These are phyloP conservation scores for Limosa lapponica DNA, from an alignment of 2,797 vertebrate species.

Conservation along the genomic window DNA sequence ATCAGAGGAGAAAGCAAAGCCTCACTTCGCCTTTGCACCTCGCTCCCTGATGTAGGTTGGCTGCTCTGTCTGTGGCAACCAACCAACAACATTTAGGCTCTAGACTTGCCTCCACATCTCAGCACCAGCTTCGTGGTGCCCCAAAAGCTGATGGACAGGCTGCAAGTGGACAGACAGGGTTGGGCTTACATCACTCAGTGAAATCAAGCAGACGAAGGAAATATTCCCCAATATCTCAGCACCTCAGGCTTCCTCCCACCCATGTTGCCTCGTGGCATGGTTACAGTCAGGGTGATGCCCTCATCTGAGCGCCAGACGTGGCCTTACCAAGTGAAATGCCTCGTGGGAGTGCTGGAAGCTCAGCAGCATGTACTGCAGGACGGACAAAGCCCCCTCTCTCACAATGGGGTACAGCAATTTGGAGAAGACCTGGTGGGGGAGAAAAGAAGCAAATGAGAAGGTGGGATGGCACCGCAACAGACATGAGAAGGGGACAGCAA, in stretches of 20 bases:
- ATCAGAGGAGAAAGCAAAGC: not conserved
- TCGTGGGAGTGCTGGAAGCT: constrained; percentile 87
- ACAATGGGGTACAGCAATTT: constrained; percentile 83
- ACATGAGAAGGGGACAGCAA: not conserved
- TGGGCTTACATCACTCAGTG: not conserved
- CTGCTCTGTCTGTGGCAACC: not conserved
- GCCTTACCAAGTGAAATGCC: constrained; percentile 85
- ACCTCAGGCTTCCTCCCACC: not conserved
- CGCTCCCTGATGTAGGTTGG: fast-evolving
- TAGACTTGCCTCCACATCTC: not conserved
- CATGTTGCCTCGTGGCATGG: fast-evolving
- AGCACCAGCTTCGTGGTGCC: not conserved
- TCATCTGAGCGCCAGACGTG: not conserved
- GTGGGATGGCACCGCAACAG: not conserved
- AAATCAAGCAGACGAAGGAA: not conserved
- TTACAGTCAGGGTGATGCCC: not conserved
- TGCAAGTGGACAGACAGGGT: not conserved
- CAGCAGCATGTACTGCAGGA: constrained; percentile 84
- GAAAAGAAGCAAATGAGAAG: not conserved
- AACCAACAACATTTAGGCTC: not conserved
- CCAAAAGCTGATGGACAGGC: not conserved
- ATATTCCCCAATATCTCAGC: not conserved
- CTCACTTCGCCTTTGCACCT: not conserved
- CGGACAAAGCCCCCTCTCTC: constrained; percentile 78
- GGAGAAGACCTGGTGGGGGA: constrained; percentile 79